A percentile compares a stretch with the other conserved stretches of the same genome.
These are phyloP conservation scores for Brachyhypopomus gauderio DNA, from an alignment of 2,113 vertebrate species.

Conservation along the genomic window DNA sequence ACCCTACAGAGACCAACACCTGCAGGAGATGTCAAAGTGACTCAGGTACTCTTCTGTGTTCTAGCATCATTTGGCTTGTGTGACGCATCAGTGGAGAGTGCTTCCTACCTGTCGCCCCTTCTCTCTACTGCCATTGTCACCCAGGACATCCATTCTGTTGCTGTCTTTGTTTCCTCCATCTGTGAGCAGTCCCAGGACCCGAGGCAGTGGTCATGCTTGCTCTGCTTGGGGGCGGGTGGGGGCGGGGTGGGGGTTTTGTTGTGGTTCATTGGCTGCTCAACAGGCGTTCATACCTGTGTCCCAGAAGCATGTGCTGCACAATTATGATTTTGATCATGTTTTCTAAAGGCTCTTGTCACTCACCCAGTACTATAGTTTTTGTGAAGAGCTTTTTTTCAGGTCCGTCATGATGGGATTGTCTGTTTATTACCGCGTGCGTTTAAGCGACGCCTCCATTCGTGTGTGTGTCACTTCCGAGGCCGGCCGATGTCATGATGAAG, in stretches of 20 bases:
- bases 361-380: constrained; percentile 26
- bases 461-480: constrained; percentile 38
- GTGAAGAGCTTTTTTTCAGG: constrained; percentile 24
- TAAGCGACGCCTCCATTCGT: constrained; percentile 41
- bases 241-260: too few relatives aligned
- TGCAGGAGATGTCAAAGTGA: constrained; percentile 87
- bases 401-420: constrained; percentile 18
- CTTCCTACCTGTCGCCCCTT: constrained; percentile 28
- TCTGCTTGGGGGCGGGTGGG: constrained; percentile 68
- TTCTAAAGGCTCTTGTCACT: constrained; percentile 38
- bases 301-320: constrained; percentile 53
- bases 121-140: constrained; percentile 39
- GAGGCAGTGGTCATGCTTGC: constrained; percentile 64
- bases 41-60: constrained; percentile 81
- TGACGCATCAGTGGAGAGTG: constrained; percentile 68
- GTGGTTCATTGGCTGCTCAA: constrained; percentile 77
- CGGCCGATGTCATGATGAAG: constrained; percentile 22
- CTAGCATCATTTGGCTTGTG: constrained; percentile 78
- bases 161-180: constrained; percentile 39
- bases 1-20: constrained; percentile 85
- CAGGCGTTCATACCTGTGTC: constrained; percentile 63
- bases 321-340: constrained; percentile 64
- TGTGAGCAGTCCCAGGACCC: constrained; percentile 50
- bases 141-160: constrained; percentile 49
- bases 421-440: constrained; percentile 29